A percentile compares a stretch with the other conserved stretches of the same genome.
Evolutionary conservation across 2,797 vertebrate genomes (phyloP).

Genomic region (Fistularia commersonii): DNA sequence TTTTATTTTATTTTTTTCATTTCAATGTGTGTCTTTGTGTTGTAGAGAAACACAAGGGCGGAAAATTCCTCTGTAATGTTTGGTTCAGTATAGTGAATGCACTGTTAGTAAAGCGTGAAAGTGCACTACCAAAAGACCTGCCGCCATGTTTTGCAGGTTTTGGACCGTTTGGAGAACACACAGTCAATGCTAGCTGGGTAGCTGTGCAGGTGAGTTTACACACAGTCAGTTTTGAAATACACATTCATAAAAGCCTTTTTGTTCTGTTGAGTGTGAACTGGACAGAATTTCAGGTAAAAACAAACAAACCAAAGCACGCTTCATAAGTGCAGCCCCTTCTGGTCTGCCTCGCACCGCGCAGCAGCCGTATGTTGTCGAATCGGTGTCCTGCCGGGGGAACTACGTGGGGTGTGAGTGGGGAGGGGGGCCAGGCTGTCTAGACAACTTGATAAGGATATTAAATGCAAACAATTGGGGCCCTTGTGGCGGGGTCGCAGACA

Average conservation of each 20-base stretch:
- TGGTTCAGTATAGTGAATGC: no score
- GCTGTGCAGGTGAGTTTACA: slow-evolving; percentile 86
- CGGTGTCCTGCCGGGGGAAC: slow-evolving; percentile 15
- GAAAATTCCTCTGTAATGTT: no score
- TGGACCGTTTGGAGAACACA: slow-evolving; percentile 91
- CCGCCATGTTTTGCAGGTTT: slow-evolving; percentile 81
- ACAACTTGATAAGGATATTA: slow-evolving; percentile 91
- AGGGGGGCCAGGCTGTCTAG: slow-evolving; percentile 78
- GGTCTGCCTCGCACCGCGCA: background rate
- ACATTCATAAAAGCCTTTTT: background rate
- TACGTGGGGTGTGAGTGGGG: slow-evolving; percentile 15
- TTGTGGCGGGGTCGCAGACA: slow-evolving; percentile 79
- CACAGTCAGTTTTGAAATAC: slow-evolving; percentile 1
- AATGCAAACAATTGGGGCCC: slow-evolving; percentile 78
- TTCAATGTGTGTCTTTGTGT: no score
- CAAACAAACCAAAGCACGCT: no score
- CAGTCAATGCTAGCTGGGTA: slow-evolving; percentile 93
- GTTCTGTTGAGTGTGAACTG: no score
- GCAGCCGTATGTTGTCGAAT: background rate
- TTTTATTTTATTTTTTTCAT: slow-evolving; percentile 11
- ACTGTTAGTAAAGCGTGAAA: no score
- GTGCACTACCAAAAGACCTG: no score
- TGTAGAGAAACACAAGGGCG: no score
- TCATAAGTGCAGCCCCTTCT: no score
- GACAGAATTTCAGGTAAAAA: no score